A percentile compares a stretch with the other conserved stretches of the same genome.
Conservation (phyloP, 2,888 invertebrate genomes). For the Cheilosia impressa region DNA sequence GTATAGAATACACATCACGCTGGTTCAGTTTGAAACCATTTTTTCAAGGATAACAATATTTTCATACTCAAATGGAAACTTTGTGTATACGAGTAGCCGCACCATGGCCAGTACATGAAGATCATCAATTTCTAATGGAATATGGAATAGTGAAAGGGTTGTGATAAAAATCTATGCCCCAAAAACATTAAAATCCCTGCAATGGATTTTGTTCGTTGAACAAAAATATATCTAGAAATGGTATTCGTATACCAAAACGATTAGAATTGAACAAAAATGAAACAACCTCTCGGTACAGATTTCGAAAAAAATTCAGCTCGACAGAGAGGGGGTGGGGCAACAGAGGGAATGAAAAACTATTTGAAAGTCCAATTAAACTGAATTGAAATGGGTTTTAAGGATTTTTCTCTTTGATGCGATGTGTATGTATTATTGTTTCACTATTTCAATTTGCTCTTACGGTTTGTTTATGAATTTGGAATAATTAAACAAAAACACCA, state of each 20-base stretch:
- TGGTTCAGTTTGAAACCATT: background rate
- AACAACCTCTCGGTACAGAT: background rate
- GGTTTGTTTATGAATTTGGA: background rate
- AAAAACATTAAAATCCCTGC: constrained; percentile 8
- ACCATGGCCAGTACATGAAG: background rate
- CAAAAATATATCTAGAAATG: background rate
- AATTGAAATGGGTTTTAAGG: background rate
- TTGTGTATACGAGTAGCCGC: background rate
- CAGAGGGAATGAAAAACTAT: background rate
- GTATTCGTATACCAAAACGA: background rate
- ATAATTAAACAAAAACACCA: background rate
- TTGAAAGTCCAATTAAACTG: constrained; percentile 3
- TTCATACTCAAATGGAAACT: constrained; percentile 51
- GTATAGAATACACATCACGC: background rate
- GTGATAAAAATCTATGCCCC: constrained; percentile 49
- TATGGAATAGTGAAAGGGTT: constrained; percentile 31
- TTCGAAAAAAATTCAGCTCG: too few species aligned
- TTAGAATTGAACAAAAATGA: background rate
- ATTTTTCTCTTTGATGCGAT: background rate
- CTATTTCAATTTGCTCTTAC: background rate
- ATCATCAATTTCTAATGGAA: constrained; percentile 5
- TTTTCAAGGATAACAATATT: constrained; percentile 47
- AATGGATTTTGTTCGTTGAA: background rate
- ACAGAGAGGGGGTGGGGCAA: too few species aligned
- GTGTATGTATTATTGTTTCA: background rate